A percentile compares a stretch with the other conserved stretches of the same genome.
Conservation (phyloP, 2,113 vertebrate species). For the Stegastes partitus region DNA sequence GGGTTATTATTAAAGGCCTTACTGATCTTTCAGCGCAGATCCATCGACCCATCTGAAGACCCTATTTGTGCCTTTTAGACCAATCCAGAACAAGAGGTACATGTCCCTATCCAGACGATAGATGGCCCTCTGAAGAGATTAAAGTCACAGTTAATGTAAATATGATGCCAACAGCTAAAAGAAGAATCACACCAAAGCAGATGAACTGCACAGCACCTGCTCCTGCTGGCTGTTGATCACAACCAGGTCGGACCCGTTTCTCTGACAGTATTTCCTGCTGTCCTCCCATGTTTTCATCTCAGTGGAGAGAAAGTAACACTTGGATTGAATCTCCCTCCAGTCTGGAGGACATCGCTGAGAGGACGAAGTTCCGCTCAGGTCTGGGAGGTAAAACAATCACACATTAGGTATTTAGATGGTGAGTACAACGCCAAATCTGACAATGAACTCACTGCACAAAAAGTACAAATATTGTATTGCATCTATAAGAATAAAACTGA, state of each 20-base stretch:
- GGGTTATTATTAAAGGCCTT: background rate
- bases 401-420: background rate
- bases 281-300: background rate
- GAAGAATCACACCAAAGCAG: background rate
- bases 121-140: slow-evolving; percentile 12
- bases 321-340: slow-evolving; percentile 20
- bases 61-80: background rate
- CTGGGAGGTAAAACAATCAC: background rate
- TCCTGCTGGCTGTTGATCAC: slow-evolving; percentile 29
- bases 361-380: too few species aligned
- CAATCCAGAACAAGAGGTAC: slow-evolving; percentile 13
- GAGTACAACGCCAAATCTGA: too few species aligned
- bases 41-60: slow-evolving; percentile 37
- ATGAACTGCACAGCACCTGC: slow-evolving; percentile 7
- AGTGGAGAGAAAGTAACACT: slow-evolving; percentile 44
- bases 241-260: slow-evolving; percentile 26
- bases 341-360: background rate
- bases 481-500: too few species aligned
- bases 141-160: background rate
- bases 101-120: background rate
- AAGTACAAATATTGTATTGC: too few species aligned
- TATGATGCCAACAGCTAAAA: background rate
- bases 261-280: slow-evolving; percentile 32
- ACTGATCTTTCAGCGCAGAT: background rate
- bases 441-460: too few species aligned